Conservation (phyloP, 2,113 vertebrate genomes). For the Aptenodytes patagonicus region DNA sequence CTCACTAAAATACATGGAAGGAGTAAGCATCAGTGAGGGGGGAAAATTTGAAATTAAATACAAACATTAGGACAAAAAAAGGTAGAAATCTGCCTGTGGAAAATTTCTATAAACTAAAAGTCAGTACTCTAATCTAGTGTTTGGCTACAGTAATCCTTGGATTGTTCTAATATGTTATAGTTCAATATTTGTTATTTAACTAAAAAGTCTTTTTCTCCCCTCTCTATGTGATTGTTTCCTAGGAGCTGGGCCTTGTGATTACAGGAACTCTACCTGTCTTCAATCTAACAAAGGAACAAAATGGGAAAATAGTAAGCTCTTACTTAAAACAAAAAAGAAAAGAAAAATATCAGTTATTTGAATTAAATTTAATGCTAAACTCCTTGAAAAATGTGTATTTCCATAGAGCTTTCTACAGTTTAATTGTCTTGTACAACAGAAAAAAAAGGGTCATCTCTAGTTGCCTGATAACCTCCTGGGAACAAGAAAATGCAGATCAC, state of each 20-base stretch:
- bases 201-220: not conserved
- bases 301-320: slow-evolving; percentile 65
- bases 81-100: not conserved
- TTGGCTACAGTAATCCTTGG: not conserved
- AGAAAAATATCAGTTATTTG: not conserved
- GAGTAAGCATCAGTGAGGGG: not conserved
- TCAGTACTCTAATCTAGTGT: not conserved
- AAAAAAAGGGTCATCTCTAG: not conserved
- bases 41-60: not conserved
- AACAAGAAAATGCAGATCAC: not conserved
- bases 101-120: not conserved
- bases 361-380: not conserved
- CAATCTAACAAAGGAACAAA: slow-evolving; percentile 83
- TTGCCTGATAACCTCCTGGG: not conserved
- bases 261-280: slow-evolving; percentile 92
- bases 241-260: slow-evolving; percentile 91
- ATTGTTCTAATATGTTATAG: not conserved
- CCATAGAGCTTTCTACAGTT: not conserved
- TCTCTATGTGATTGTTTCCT: slow-evolving; percentile 14
- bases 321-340: not conserved
- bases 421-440: not conserved
- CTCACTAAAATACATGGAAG: not conserved
- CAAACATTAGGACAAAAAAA: not conserved
- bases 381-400: not conserved
- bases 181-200: not conserved